A percentile compares a stretch with the other conserved stretches of the same genome.
phyloP scores from a whole-genome alignment of 2,797 vertebrate species.

The Neosilurus mollespiculum region DNA sequence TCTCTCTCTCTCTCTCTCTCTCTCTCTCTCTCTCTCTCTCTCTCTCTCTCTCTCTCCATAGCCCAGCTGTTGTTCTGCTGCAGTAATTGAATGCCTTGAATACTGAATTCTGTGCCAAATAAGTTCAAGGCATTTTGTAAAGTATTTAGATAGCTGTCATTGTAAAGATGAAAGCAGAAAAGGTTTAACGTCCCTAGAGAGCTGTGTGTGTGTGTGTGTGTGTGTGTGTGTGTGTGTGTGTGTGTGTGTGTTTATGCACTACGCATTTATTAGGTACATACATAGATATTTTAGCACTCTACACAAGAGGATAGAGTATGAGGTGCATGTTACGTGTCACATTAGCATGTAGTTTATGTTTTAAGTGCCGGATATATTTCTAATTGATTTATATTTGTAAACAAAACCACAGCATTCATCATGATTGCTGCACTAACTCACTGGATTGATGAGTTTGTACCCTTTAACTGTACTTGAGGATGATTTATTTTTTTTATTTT shows the following conservation, averaged over 20 bases:
- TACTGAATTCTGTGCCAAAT: too few species aligned
- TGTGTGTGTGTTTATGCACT: neutral
- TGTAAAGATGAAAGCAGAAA: constrained; percentile 43
- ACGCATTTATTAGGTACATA: constrained; percentile 3
- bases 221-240: constrained; percentile 22
- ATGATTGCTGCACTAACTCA: constrained; percentile 41
- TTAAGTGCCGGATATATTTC: constrained; percentile 28
- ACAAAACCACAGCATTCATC: constrained; percentile 44
- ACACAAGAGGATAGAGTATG: neutral
- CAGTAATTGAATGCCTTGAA: constrained; percentile 42
- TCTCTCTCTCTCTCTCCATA: constrained; percentile 2
- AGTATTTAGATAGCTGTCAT: constrained; percentile 42
- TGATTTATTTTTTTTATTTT: too few species aligned
- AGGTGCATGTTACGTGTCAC: constrained; percentile 3
- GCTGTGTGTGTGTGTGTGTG: constrained; percentile 43
- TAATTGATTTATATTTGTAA: constrained; percentile 47
- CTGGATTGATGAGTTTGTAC: constrained; percentile 36
- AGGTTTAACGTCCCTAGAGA: constrained; percentile 46
- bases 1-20: neutral
- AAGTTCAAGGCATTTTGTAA: too few species aligned
- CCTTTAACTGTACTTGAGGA: constrained; percentile 49
- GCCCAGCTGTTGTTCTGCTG: constrained; percentile 31
- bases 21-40: neutral
- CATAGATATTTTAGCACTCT: neutral
- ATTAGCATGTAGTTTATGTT: constrained; percentile 11